Conservation (phyloP, 2,888 invertebrate species). For the Lithosia quadra region DNA sequence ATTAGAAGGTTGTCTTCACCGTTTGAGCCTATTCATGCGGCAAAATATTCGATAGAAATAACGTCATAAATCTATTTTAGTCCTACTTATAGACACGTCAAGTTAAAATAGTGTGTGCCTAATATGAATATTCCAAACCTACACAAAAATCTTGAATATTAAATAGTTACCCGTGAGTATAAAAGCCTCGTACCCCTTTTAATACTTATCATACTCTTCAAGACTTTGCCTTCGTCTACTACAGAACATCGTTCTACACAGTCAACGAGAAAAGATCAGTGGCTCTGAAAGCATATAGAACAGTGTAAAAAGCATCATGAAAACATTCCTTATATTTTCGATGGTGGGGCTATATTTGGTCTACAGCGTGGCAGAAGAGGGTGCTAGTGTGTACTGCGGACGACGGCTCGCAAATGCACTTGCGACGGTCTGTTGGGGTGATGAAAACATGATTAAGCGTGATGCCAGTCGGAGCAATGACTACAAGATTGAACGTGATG, state of each 20-base stretch:
- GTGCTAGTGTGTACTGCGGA: constrained; percentile 34
- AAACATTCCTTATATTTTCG: not conserved
- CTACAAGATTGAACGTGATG: too few relatives aligned
- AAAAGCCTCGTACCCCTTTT: not conserved
- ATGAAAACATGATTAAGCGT: constrained; percentile 2
- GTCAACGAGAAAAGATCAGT: not conserved
- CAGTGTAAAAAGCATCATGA: not conserved
- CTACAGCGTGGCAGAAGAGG: constrained; percentile 1
- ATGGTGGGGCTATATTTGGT: constrained; percentile 17
- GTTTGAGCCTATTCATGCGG: not conserved
- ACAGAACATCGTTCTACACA: not conserved
- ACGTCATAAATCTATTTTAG: constrained; percentile 4
- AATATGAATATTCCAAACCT: not conserved
- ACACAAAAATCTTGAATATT: constrained; percentile 3
- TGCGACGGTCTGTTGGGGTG: constrained; percentile 30
- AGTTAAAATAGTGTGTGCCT: too few relatives aligned
- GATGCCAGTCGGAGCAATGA: too few relatives aligned
- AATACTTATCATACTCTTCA: not conserved
- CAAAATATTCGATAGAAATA: not conserved
- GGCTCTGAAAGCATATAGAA: not conserved
- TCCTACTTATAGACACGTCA: not conserved
- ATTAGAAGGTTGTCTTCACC: not conserved
- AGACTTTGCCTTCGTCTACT: not conserved
- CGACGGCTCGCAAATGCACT: constrained; percentile 26
- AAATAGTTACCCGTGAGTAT: not conserved